phyloP scores from a whole-genome alignment of 2,113 vertebrate genomes.

The Lamprotornis superbus region DNA sequence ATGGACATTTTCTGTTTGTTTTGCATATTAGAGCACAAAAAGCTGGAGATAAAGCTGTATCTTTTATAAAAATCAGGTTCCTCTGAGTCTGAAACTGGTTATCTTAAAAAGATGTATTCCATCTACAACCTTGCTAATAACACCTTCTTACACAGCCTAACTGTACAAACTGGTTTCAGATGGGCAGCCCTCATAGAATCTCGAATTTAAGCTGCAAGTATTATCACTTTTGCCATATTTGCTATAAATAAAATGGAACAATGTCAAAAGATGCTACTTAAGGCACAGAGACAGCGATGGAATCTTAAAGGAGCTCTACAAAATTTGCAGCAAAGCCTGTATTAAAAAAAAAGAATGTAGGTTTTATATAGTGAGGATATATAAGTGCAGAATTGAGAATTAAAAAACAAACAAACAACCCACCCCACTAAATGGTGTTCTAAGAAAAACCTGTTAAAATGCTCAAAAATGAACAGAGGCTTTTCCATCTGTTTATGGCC shows the following conservation, averaged over 20 bases:
- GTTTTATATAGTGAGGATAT: neutral
- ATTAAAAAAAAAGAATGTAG: neutral
- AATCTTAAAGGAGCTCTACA: conserved; percentile 11
- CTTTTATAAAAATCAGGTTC: neutral
- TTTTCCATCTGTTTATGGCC: neutral
- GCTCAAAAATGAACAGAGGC: neutral
- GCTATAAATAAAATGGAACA: conserved; percentile 62
- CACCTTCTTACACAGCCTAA: conserved; percentile 18
- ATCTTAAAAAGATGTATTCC: neutral
- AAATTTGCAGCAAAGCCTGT: neutral
- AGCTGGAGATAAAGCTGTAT: neutral
- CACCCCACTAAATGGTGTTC: neutral
- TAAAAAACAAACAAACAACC: neutral
- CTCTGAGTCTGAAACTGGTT: neutral
- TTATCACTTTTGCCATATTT: conserved; percentile 47
- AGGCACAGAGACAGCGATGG: neutral
- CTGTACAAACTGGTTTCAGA: conserved; percentile 27
- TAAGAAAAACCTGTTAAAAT: neutral
- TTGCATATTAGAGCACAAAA: neutral
- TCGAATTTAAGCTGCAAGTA: conserved; percentile 32
- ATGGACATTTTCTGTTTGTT: neutral
- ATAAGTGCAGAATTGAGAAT: neutral
- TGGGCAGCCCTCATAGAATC: conserved; percentile 9
- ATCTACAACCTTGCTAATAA: conserved; percentile 5
- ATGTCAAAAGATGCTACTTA: conserved; percentile 39